phyloP scores from a whole-genome alignment of 1,140 invertebrate species.

The Sarcophaga bullata region DNA sequence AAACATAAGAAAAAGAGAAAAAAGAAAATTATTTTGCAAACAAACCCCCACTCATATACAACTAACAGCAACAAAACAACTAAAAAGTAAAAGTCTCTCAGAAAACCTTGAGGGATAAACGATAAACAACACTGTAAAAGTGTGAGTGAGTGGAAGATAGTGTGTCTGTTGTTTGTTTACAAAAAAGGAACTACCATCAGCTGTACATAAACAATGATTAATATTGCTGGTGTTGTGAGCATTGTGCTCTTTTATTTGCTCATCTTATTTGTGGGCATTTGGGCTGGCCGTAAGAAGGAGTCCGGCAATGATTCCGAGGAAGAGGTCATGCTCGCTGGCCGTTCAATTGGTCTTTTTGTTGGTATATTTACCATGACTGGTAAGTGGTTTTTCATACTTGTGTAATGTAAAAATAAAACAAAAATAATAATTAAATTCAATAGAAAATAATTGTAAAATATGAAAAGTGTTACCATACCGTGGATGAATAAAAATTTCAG shows the following conservation, averaged over 20 bases:
- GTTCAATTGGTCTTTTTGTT: conserved; percentile 95
- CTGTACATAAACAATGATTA: conserved; percentile 78
- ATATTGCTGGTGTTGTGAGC: conserved; percentile 89
- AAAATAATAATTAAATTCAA: neutral
- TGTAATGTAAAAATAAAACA: neutral
- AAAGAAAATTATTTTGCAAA: too few species aligned
- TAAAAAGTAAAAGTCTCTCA: too few species aligned
- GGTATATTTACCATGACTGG: conserved; percentile 99
- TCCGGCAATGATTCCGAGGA: conserved; percentile 87
- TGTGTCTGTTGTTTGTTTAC: conserved; percentile 26
- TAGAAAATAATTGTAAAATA: conserved; percentile 25
- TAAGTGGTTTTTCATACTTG: conserved; percentile 61
- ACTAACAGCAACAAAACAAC: too few species aligned
- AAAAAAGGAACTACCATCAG: conserved; percentile 46
- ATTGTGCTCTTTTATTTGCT: conserved; percentile 94
- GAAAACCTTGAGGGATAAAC: too few species aligned
- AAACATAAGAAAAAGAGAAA: too few species aligned
- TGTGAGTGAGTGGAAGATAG: neutral
- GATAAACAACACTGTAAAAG: neutral
- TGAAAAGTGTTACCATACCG: too few species aligned
- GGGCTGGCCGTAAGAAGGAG: conserved; percentile 92
- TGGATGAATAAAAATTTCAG: too few species aligned
- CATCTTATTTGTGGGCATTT: conserved; percentile 93
- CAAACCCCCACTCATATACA: too few species aligned
- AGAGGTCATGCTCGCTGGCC: conserved; percentile 96